A percentile compares a stretch with the other conserved stretches of the same genome.
These are phyloP conservation scores for Alexandromys fortis DNA, from an alignment of 2,113 vertebrate species.

Conservation along the genomic window DNA sequence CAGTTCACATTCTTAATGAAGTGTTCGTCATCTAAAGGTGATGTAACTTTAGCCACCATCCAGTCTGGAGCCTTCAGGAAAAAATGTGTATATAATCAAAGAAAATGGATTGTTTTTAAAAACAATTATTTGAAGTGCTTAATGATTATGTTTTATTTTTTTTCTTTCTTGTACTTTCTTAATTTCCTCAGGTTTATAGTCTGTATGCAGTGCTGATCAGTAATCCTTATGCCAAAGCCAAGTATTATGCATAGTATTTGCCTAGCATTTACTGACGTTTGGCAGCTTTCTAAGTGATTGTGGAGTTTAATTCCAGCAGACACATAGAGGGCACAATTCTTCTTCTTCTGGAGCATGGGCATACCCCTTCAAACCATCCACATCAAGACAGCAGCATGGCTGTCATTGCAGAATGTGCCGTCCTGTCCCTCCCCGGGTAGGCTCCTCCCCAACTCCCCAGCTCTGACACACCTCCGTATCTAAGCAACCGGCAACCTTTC, in stretches of 20 bases:
- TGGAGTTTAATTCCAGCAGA: too few relatives aligned
- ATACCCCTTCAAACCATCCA: not conserved
- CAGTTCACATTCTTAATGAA: not conserved
- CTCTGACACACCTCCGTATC: not conserved
- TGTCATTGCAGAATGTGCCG: not conserved
- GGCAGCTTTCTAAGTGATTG: too few relatives aligned
- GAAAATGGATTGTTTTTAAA: not conserved
- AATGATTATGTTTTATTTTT: constrained; percentile 18
- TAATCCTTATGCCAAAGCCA: not conserved
- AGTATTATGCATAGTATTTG: not conserved
- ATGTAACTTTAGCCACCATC: too few relatives aligned
- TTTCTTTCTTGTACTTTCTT: not conserved
- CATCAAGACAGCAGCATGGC: not conserved
- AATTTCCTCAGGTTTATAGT: not conserved
- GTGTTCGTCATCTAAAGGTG: not conserved
- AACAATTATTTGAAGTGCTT: not conserved
- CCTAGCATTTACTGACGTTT: not conserved
- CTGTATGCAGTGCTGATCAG: not conserved
- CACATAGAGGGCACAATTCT: not conserved
- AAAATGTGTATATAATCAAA: not conserved
- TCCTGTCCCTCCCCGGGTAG: not conserved
- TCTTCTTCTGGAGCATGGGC: not conserved
- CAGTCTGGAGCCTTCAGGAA: not conserved
- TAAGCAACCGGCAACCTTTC: not conserved
- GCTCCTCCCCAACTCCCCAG: accelerated